phyloP scores from a whole-genome alignment of 2,113 vertebrate species.

The Brevimyrus niger region DNA sequence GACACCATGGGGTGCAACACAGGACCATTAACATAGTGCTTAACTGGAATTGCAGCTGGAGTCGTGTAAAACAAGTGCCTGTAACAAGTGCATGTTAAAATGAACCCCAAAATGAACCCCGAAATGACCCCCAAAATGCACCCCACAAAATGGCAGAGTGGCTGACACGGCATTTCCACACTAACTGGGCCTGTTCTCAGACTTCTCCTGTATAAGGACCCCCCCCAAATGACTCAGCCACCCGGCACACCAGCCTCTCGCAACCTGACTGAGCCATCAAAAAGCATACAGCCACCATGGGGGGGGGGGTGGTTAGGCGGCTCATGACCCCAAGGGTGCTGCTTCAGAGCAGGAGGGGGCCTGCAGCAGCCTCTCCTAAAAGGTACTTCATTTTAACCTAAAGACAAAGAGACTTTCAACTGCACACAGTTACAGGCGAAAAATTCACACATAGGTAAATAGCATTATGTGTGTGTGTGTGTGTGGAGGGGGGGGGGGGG shows the following conservation, averaged over 20 bases:
- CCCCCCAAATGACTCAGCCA: not conserved
- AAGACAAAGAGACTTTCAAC: not conserved
- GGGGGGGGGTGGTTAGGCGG: too few species aligned
- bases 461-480: too few species aligned
- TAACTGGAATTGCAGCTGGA: not conserved
- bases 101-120: not conserved
- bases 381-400: not conserved
- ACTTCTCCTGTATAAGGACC: not conserved
- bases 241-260: not conserved
- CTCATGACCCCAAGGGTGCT: not conserved
- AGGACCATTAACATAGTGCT: not conserved
- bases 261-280: not conserved
- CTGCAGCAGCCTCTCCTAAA: not conserved
- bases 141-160: not conserved
- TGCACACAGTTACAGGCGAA: not conserved
- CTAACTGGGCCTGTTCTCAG: not conserved
- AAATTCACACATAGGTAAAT: not conserved
- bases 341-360: not conserved
- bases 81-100: not conserved
- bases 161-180: not conserved
- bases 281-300: not conserved
- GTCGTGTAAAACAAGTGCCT: not conserved
- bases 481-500: too few species aligned
- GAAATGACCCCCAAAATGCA: not conserved
- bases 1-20: not conserved